phyloP scores from a whole-genome alignment of 2,113 vertebrate genomes.

The Phasianus colchicus region DNA sequence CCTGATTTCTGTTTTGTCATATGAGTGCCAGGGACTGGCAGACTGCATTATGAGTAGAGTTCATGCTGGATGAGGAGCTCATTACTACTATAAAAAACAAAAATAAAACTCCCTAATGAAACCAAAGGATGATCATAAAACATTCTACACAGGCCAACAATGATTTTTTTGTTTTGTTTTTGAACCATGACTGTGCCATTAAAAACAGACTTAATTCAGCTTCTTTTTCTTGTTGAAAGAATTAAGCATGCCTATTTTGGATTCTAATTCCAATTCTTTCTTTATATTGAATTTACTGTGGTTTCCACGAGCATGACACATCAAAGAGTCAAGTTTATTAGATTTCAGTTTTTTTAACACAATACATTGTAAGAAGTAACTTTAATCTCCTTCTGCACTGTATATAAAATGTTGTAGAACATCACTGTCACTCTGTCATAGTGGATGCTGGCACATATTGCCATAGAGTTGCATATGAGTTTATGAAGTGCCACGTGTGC shows the following conservation, averaged over 20 bases:
- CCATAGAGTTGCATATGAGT: rapidly evolving
- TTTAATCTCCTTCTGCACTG: neutral
- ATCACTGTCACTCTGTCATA: neutral
- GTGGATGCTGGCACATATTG: neutral
- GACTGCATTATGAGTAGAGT: neutral
- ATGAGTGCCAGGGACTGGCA: neutral
- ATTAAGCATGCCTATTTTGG: neutral
- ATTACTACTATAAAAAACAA: neutral
- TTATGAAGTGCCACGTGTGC: rapidly evolving
- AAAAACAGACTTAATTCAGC: neutral
- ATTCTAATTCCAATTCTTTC: neutral
- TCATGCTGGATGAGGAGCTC: neutral
- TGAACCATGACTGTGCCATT: neutral
- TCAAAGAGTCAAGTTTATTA: neutral
- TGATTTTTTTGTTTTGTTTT: neutral
- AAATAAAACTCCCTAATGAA: neutral
- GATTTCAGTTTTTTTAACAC: neutral
- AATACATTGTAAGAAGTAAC: neutral
- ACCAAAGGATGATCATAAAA: neutral
- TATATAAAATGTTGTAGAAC: neutral
- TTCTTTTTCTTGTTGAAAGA: neutral
- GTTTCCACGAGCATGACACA: neutral
- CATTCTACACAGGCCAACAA: neutral
- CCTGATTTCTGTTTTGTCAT: neutral
- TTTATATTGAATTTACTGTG: neutral